Base-by-base conservation (phyloP, 2,888 invertebrate species). In the Tryphoninae sp. region DNA sequence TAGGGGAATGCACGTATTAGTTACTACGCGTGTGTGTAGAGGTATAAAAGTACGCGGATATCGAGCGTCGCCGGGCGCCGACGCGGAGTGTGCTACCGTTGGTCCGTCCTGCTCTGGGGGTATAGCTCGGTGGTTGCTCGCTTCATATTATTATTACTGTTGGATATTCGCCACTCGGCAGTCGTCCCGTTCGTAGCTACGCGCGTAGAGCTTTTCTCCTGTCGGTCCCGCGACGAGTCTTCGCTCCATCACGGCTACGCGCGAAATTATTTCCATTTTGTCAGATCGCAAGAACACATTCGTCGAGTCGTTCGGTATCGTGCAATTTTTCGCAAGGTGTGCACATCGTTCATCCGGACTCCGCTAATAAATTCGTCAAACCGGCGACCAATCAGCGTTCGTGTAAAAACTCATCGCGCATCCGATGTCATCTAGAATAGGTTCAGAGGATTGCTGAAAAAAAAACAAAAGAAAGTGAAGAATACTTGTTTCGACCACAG, bases 1-100 rank as follows among this genome's bases (percentile, higher is more conserved):
- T 8, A 45, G 13, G 9, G 13, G 13, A 45, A 45, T 45, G 13
- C 9, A 13, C 45, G 45, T 45, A 13, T 45, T 45, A 45, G 45
- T 45, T 33, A 33, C 33, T 33, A 6, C 33, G 33, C 6, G 33
- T 4, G 6, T 49, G n/a, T 49, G 58, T 69, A 80, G 65, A 55
- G 78, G 58, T 64, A 51, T 53, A 62, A 69, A 77, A 64, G 51
- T 53, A 33, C 68, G 68, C 67, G 51, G 87, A 85, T 89, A 89
- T 89, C 89, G 89, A 89, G 89, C 89, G 88, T 85, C 74, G 81
- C 83, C 79, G 74, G 84, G 81, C 85, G 82, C 84, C 84, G 85
- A 81, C 85, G 84, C 84, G 73, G 71, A 64, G 45, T 13, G 45
- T 13, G 13, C 3, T 45, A 13, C 45, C 9, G 45, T 45, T 45